These are phyloP conservation scores for Yoshiicerus persimilis DNA, from an alignment of 1,140 invertebrate genomes.

Conservation along the genomic window DNA sequence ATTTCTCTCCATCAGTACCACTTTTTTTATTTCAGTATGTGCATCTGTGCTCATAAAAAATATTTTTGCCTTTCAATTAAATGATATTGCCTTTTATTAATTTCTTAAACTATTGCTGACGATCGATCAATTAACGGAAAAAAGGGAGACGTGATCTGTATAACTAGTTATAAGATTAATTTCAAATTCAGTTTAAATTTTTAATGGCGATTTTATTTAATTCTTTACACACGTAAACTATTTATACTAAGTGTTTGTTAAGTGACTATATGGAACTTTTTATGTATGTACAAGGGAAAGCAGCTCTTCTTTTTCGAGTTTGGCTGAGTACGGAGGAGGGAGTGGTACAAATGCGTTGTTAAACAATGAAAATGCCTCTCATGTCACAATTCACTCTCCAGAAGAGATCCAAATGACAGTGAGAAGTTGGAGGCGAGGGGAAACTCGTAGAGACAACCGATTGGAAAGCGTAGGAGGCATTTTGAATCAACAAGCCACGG, in stretches of 20 bases:
- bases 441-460: neutral
- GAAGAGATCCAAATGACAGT: slow-evolving; percentile 12
- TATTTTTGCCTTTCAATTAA: too few relatives aligned
- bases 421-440: neutral
- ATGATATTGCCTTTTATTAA: too few relatives aligned
- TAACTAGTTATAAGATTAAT: too few relatives aligned
- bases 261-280: neutral
- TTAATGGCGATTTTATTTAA: too few relatives aligned
- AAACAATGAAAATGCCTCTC: neutral
- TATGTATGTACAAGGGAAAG: neutral
- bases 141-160: neutral
- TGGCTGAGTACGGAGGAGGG: neutral
- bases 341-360: neutral
- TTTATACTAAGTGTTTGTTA: neutral
- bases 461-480: neutral
- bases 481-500: neutral
- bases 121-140: too few relatives aligned
- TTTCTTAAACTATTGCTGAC: too few relatives aligned
- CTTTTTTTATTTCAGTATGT: too few relatives aligned
- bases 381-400: neutral
- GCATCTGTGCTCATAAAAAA: too few relatives aligned
- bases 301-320: neutral
- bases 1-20: neutral
- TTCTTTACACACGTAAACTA: too few relatives aligned
- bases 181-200: too few relatives aligned